These are phyloP conservation scores for Eristalis pertinax DNA, from an alignment of 2,888 invertebrate species.

Conservation along the genomic window DNA sequence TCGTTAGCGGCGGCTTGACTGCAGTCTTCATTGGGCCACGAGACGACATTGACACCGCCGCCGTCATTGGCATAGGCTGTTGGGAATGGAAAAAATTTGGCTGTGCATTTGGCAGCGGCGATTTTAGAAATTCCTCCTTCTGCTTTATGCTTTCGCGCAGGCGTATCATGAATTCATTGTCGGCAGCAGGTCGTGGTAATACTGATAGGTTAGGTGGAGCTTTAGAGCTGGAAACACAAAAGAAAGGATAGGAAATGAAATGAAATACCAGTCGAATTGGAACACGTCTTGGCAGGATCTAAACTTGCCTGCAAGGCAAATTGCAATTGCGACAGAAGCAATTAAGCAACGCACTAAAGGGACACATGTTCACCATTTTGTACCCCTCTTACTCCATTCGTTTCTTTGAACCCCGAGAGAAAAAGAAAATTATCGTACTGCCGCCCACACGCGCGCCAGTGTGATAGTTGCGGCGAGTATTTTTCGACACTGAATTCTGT, in stretches of 20 bases:
- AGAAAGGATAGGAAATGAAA: not conserved
- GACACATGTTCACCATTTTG: conserved; percentile 72
- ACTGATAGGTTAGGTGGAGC: conserved; percentile 79
- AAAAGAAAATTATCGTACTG: not conserved
- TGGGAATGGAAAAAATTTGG: conserved; percentile 67
- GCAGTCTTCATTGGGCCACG: conserved; percentile 74
- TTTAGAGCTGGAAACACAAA: conserved; percentile 77
- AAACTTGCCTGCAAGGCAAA: conserved; percentile 75
- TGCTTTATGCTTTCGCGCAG: conserved; percentile 92
- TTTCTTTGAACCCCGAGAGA: not conserved
- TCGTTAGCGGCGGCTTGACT: conserved; percentile 74
- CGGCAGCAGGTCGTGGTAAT: conserved; percentile 77
- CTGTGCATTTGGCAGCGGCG: conserved; percentile 82
- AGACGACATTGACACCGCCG: conserved; percentile 60
- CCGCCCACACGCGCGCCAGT: conserved; percentile 32
- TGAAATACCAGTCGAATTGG: too few species aligned
- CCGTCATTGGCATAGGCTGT: conserved; percentile 61
- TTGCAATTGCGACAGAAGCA: conserved; percentile 75
- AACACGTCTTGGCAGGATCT: not conserved
- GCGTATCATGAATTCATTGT: conserved; percentile 84
- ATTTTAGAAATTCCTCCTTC: conserved; percentile 93
- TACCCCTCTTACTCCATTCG: conserved; percentile 22
- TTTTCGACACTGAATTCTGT: conserved; percentile 65
- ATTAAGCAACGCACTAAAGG: conserved; percentile 75
- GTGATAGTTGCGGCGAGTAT: conserved; percentile 45